A percentile compares a stretch with the other conserved stretches of the same genome.
Evolutionary conservation across 2,888 invertebrate species (phyloP).

Genomic region (Scotopteryx bipunctaria): DNA sequence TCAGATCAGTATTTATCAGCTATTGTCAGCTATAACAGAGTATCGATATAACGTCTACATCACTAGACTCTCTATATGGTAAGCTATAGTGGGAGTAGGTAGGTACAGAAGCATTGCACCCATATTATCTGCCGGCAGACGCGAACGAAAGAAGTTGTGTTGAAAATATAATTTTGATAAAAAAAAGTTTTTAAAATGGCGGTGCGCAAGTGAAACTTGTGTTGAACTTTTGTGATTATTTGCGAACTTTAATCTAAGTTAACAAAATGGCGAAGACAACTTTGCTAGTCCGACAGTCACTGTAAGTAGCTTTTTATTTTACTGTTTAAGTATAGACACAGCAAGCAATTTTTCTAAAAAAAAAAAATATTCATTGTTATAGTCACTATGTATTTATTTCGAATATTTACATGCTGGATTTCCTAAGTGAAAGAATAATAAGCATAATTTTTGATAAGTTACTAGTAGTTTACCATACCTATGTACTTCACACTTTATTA

Average conservation of each 20-base stretch:
- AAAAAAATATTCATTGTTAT: too few species aligned
- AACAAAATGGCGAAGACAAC: conserved; percentile 53
- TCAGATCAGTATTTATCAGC: too few species aligned
- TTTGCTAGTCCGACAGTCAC: conserved; percentile 51
- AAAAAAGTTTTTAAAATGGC: conserved; percentile 29
- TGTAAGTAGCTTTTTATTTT: conserved; percentile 50
- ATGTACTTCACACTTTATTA: too few species aligned
- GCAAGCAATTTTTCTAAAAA: too few species aligned
- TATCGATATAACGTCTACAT: conserved; percentile 37
- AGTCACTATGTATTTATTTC: too few species aligned
- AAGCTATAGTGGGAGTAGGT: conserved; percentile 46
- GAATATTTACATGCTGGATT: too few species aligned
- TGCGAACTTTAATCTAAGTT: conserved; percentile 22
- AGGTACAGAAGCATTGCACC: conserved; percentile 41
- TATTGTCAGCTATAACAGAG: background rate
- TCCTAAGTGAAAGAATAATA: too few species aligned
- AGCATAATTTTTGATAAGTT: too few species aligned
- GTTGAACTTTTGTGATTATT: conserved; percentile 27
- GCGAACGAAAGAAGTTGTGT: conserved; percentile 24
- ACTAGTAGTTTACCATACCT: too few species aligned
- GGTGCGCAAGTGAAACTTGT: conserved; percentile 37
- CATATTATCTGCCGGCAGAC: conserved; percentile 54
- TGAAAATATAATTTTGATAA: conserved; percentile 1
- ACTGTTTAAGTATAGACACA: background rate
- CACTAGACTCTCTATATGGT: conserved; percentile 49